Evolutionary conservation across 2,888 invertebrate species (phyloP).

Genomic region (Idaea dimidiata): DNA sequence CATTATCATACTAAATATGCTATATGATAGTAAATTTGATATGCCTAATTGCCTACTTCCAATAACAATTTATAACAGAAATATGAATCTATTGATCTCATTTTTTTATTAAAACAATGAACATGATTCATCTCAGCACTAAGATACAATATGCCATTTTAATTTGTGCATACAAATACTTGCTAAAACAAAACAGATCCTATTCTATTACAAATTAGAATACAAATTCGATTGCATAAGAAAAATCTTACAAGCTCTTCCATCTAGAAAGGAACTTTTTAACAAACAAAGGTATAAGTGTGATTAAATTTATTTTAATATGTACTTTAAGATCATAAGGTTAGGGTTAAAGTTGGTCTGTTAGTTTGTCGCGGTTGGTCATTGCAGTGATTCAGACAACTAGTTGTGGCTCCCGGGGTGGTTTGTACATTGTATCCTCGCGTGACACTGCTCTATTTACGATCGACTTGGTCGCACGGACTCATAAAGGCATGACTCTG

Average conservation of each 20-base stretch:
- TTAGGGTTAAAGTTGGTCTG: constrained; percentile 37
- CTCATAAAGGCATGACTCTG: constrained; percentile 52
- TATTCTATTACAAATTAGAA: constrained; percentile 12
- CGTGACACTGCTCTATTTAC: constrained; percentile 79
- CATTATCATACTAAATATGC: neutral
- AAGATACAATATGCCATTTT: constrained; percentile 26
- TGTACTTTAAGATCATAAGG: neutral
- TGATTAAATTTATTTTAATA: constrained; percentile 14
- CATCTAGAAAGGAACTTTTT: constrained; percentile 9
- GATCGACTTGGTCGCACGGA: constrained; percentile 55
- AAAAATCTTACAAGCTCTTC: constrained; percentile 18
- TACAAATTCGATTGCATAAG: constrained; percentile 7
- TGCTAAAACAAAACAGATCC: constrained; percentile 7
- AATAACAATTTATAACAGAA: constrained; percentile 22
- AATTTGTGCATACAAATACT: constrained; percentile 25
- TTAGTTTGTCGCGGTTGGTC: constrained; percentile 30
- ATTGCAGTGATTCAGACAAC: constrained; percentile 60
- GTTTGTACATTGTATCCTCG: constrained; percentile 74
- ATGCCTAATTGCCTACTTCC: constrained; percentile 15
- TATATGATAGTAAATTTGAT: constrained; percentile 5
- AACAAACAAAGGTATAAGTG: constrained; percentile 21
- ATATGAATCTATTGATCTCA: constrained; percentile 39
- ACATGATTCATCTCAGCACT: constrained; percentile 48
- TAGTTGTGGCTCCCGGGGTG: constrained; percentile 77
- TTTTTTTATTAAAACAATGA: constrained; percentile 61